A percentile compares a stretch with the other conserved stretches of the same genome.
Evolutionary conservation across 1,140 invertebrate species (phyloP).

Genomic region (Chlorops oryzae): DNA sequence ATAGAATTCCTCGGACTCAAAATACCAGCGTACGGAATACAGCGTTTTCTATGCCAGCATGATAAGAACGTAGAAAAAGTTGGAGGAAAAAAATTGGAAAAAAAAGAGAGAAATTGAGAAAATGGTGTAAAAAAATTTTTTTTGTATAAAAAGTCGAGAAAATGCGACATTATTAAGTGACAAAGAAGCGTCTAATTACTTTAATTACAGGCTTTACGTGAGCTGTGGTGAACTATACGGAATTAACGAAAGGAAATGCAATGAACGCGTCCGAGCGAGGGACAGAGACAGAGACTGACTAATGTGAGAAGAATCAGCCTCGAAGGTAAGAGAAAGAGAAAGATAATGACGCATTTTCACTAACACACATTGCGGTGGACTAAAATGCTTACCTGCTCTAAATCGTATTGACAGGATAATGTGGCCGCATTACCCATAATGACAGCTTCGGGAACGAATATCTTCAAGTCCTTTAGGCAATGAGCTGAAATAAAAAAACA

Average conservation of each 20-base stretch:
- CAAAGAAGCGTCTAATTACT: no score
- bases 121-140: not conserved
- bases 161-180: not conserved
- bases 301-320: no score
- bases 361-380: no score
- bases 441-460: conserved; percentile 68
- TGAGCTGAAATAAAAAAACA: conserved; percentile 24
- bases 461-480: conserved; percentile 63
- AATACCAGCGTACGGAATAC: conserved; percentile 81
- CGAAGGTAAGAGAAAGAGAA: no score
- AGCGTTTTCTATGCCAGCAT: conserved; percentile 62
- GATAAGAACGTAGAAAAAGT: conserved; percentile 20
- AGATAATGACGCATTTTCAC: no score
- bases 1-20: conserved; percentile 72
- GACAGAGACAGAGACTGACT: no score
- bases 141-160: no score
- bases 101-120: conserved; percentile 10
- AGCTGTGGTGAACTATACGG: no score
- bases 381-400: conserved; percentile 60
- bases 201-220: no score
- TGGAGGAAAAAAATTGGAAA: conserved; percentile 9
- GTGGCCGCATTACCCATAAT: conserved; percentile 64
- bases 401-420: conserved; percentile 72
- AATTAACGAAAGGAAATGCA: no score
- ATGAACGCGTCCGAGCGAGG: no score